Evolutionary conservation across 1,140 invertebrate genomes (phyloP).

Genomic region (Papilio polyxenes): DNA sequence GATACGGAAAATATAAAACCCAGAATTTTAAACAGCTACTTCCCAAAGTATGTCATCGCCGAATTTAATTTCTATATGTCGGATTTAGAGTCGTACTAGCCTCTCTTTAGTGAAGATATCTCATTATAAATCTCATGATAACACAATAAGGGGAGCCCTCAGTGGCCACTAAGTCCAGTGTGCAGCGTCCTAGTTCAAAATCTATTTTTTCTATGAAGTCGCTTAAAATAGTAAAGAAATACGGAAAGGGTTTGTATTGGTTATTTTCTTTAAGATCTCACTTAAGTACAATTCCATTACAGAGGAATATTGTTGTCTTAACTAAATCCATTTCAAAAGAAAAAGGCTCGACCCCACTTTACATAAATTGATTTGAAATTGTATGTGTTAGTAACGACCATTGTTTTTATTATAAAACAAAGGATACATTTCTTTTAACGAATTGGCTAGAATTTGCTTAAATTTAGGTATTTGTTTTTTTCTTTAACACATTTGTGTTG

Average conservation of each 20-base stretch:
- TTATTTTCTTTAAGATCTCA: slow-evolving; percentile 20
- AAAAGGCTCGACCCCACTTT: slow-evolving; percentile 20
- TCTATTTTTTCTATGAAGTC: neutral
- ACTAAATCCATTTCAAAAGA: slow-evolving; percentile 24
- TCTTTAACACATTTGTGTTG: neutral
- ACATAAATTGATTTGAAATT: slow-evolving; percentile 27
- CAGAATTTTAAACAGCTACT: too few species aligned
- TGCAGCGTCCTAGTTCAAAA: too few species aligned
- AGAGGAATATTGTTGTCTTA: slow-evolving; percentile 26
- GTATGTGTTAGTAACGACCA: slow-evolving; percentile 1
- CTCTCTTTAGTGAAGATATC: too few species aligned
- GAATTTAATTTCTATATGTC: too few species aligned
- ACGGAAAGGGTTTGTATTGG: slow-evolving; percentile 1
- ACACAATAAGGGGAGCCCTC: too few species aligned
- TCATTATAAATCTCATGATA: too few species aligned
- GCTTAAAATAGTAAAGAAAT: neutral
- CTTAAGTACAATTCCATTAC: slow-evolving; percentile 24
- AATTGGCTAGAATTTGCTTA: neutral
- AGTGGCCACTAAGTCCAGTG: too few species aligned
- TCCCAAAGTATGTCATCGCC: too few species aligned
- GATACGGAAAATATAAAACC: too few species aligned
- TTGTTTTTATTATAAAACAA: neutral
- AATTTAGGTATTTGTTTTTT: neutral
- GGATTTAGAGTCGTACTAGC: too few species aligned
- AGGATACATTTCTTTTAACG: neutral